Conservation (phyloP, 2,888 invertebrate genomes). For the Tryphoninae sp. region DNA sequence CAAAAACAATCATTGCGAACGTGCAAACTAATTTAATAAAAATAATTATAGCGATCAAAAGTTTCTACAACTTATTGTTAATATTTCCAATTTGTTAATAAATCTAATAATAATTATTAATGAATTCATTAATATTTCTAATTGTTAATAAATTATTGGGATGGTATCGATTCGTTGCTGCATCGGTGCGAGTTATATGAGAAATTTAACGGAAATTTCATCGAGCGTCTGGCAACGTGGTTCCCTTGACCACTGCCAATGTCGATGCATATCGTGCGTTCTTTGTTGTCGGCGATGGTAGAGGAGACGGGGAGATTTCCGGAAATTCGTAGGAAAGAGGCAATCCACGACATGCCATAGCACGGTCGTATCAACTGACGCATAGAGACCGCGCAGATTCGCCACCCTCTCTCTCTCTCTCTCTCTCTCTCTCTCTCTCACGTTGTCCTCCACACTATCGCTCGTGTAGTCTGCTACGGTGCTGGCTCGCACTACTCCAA, state of each 20-base stretch:
- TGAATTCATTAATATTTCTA: too few relatives aligned
- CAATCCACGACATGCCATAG: slow-evolving; percentile 21
- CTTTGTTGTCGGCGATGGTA: neutral
- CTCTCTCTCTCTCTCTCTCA: neutral
- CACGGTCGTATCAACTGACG: slow-evolving; percentile 38
- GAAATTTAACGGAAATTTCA: slow-evolving; percentile 50
- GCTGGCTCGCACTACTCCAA: slow-evolving; percentile 37
- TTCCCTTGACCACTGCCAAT: slow-evolving; percentile 42
- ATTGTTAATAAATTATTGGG: neutral
- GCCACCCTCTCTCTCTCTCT: neutral
- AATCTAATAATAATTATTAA: too few relatives aligned
- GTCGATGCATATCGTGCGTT: slow-evolving; percentile 43
- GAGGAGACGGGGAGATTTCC: neutral
- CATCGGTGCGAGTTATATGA: slow-evolving; percentile 24
- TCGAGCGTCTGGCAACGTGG: slow-evolving; percentile 48
- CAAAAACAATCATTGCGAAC: too few relatives aligned
- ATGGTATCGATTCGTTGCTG: neutral
- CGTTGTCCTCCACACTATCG: slow-evolving; percentile 12
- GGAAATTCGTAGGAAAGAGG: slow-evolving; percentile 28
- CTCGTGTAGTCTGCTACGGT: slow-evolving; percentile 25
- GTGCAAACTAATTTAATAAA: too few relatives aligned
- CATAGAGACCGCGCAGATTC: slow-evolving; percentile 6
- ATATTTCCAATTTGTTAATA: too few relatives aligned
- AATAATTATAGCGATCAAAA: too few relatives aligned
- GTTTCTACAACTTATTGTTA: too few relatives aligned